Evolutionary conservation across 2,888 invertebrate species (phyloP), one percentile per base, ranked within the genome.

Genomic region (Andrena praecox): DNA sequence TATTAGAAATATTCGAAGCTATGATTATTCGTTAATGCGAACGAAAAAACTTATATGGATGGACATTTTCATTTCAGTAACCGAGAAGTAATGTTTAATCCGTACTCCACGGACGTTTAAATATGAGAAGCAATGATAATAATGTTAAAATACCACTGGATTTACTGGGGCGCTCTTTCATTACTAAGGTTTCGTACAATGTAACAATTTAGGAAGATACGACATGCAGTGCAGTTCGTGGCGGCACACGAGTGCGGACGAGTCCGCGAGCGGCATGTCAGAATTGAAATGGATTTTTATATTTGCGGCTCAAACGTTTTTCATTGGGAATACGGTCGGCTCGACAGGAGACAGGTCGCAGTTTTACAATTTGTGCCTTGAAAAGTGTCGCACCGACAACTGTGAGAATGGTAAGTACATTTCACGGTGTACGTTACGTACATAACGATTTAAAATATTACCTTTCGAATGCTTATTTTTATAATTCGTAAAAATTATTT

Each of bases 331-430:
- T 75, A 48, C 54, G 42, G 0, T 75, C 29, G 87, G 82, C 64
- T 94, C 94, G 12, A 90, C 94, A 92, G 96, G 96, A 48, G 96
- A 96, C 85, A 94, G 94, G 59, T 96, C 96, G 1, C 94, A 94
- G 27, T 94, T 94, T 93, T 96, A 96, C 89, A 94, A 94, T 87
- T 95, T 94, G 75, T 96, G 96, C 91, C 90, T 95, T 27, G 93
- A 93, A 84, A 94, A 90, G 84, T 96, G 96, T 90, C 89, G 91
- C 68, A 89, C 89, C 20, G 89, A 89, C 8, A 95, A 95, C 85
- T 96, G 96, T 89, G 94, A 95, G 62, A 91, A 93, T 89, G 95
- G 96, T 96, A 94, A 89, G 87, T 35, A 76, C 48, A 16, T 42
- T 42, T 16, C 16, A 1, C 42, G 42, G 4, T 16, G 16, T 16